Evolutionary conservation across 2,113 vertebrate species (phyloP).

Genomic region (Hydrolagus affinis): DNA sequence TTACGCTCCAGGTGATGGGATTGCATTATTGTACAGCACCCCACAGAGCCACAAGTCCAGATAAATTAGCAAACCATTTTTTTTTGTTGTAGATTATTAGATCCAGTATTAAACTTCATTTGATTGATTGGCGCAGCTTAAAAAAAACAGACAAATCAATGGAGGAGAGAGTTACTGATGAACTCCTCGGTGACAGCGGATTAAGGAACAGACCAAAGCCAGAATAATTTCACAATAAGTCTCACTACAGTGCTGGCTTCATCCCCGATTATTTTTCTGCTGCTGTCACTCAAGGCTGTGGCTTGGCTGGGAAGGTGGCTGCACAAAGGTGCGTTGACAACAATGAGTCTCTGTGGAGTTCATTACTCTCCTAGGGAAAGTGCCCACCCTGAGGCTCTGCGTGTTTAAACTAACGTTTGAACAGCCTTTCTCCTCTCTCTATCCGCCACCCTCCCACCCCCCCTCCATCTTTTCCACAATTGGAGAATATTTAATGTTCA

Average conservation of each 20-base stretch:
- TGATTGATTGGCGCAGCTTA: not conserved
- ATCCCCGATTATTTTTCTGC: not conserved
- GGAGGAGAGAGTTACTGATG: not conserved
- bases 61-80: not conserved
- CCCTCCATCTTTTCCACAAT: not conserved
- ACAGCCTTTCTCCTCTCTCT: not conserved
- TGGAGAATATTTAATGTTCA: not conserved
- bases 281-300: not conserved
- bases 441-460: too few species aligned
- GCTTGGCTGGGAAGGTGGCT: not conserved
- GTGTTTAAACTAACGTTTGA: slow-evolving; percentile 18
- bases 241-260: not conserved
- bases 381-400: slow-evolving; percentile 10
- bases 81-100: not conserved
- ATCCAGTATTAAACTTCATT: not conserved
- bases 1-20: not conserved
- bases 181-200: not conserved
- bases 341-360: not conserved
- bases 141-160: not conserved
- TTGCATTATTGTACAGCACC: not conserved
- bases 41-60: not conserved
- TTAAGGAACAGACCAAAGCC: not conserved
- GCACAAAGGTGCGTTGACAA: not conserved
- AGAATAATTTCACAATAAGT: not conserved
- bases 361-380: slow-evolving; percentile 5